A percentile compares a stretch with the other conserved stretches of the same genome.
These are phyloP conservation scores for Phyllostomus discolor DNA, from an alignment of 2,113 vertebrate species.

Conservation along the genomic window DNA sequence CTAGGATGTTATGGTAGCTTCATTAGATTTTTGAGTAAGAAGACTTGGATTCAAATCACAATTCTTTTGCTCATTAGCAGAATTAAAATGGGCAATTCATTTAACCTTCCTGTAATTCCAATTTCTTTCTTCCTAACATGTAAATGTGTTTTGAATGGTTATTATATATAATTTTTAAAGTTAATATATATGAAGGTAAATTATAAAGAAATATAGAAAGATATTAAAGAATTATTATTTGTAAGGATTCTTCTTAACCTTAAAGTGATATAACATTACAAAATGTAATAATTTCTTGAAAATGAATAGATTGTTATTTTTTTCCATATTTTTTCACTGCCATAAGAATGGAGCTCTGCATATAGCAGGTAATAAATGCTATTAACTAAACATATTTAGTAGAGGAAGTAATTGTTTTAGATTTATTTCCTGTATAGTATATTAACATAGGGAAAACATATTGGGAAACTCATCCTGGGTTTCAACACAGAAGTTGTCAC, in stretches of 20 bases:
- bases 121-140: neutral
- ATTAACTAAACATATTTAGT: neutral
- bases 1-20: neutral
- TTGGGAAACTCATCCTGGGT: neutral
- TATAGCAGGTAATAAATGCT: neutral
- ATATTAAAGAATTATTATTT: slow-evolving; percentile 5
- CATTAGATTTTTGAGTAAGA: neutral
- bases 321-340: neutral
- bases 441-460: neutral
- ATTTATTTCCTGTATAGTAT: neutral
- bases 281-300: slow-evolving; percentile 13
- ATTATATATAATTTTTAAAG: neutral
- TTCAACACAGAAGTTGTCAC: neutral
- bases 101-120: neutral
- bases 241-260: slow-evolving; percentile 6
- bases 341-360: neutral
- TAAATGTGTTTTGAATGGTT: neutral
- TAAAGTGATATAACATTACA: neutral
- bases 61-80: neutral
- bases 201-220: neutral
- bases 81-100: neutral
- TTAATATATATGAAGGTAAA: neutral
- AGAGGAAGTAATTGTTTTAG: neutral
- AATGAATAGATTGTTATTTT: neutral
- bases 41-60: neutral